Percentiles rank a stretch among this genome's conserved stretches.
Conservation (phyloP, 1,140 invertebrate genomes). For the Brachionus rubens region DNA sequence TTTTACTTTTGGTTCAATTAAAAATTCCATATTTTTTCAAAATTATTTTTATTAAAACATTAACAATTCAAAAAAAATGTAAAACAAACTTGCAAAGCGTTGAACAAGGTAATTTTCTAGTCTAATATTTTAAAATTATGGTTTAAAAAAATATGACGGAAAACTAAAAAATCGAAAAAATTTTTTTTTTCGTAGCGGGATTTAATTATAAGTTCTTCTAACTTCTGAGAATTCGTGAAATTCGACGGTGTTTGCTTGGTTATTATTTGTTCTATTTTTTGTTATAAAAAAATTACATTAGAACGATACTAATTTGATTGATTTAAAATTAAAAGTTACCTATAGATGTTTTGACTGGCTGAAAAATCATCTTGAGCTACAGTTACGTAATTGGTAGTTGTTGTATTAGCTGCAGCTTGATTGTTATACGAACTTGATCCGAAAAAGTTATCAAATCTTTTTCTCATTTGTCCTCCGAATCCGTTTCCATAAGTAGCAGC, state of each 20-base stretch:
- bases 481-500: neutral
- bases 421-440: neutral
- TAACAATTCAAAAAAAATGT: too few relatives aligned
- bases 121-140: too few relatives aligned
- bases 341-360: neutral
- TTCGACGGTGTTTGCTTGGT: constrained; percentile 8
- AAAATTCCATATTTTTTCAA: too few relatives aligned
- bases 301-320: too few relatives aligned
- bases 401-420: neutral
- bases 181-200: too few relatives aligned
- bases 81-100: too few relatives aligned
- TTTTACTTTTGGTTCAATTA: too few relatives aligned
- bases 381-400: neutral
- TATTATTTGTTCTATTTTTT: neutral
- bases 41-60: too few relatives aligned
- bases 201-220: constrained; percentile 14
- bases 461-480: neutral
- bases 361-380: constrained; percentile 18
- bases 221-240: constrained; percentile 19
- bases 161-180: too few relatives aligned
- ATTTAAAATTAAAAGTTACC: neutral
- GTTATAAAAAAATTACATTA: too few relatives aligned
- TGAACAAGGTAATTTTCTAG: too few relatives aligned
- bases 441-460: constrained; percentile 37
- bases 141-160: too few relatives aligned